phyloP scores from a whole-genome alignment of 2,797 vertebrate species.

The Hemibagrus guttatus region DNA sequence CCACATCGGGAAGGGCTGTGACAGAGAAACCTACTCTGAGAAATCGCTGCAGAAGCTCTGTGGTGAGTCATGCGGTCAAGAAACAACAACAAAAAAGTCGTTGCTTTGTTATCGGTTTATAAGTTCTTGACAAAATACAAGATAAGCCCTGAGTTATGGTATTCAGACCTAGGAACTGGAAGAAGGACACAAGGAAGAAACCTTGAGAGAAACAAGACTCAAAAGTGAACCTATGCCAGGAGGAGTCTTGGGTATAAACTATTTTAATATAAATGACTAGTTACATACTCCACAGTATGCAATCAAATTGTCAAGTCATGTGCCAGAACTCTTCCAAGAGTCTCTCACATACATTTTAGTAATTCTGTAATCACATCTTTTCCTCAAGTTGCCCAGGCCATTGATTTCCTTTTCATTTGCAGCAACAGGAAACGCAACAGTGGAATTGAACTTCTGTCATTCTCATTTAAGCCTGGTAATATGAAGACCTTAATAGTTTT shows the following conservation, averaged over 20 bases:
- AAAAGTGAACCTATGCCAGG: not conserved
- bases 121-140: not conserved
- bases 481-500: constrained; percentile 26
- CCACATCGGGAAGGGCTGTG: constrained; percentile 86
- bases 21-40: constrained; percentile 92
- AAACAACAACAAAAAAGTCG: not conserved
- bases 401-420: constrained; percentile 14
- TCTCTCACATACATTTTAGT: not conserved
- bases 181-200: not conserved
- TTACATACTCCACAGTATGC: not conserved
- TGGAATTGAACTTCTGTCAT: constrained; percentile 20
- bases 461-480: constrained; percentile 31
- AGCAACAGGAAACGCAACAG: not conserved
- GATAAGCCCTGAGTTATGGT: not conserved
- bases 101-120: not conserved
- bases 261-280: not conserved
- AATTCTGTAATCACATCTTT: not conserved
- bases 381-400: not conserved
- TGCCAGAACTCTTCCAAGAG: not conserved
- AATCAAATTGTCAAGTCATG: not conserved
- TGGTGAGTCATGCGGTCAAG: constrained; percentile 20
- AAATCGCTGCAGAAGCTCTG: constrained; percentile 93
- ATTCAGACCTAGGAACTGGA: not conserved
- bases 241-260: not conserved
- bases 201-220: not conserved